Base-by-base conservation (phyloP, 1,140 invertebrate species). In the Drosophila watanabei region DNA sequence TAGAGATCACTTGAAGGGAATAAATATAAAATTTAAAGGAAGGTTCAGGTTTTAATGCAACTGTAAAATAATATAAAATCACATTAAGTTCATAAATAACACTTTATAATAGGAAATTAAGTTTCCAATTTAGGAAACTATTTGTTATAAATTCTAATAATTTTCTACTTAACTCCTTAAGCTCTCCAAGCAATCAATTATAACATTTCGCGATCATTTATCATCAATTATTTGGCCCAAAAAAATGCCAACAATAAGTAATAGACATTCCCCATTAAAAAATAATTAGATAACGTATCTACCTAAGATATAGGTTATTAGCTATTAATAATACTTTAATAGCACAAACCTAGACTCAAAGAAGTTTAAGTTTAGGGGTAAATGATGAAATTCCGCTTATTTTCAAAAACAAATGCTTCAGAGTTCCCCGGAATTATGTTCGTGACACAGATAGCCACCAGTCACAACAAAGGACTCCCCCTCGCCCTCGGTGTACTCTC, bases 391-490 rank as follows among this genome's bases (percentile, higher is more conserved):
- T n/a, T n/a, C n/a, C n/a, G n/a, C n/a, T n/a, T n/a, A n/a, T n/a
- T n/a, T 37, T 28, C 5, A n/a, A 10, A 24, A 56, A 60, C 28
- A n/a, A 60, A 16, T 48, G 7, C 33, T 8, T 13, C 16, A 5
- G 63, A 51, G 48, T 68, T 68, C 32, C 63, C 68, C 64, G 68
- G 24, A 32, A 69, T 71, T 71, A 20, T 8, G 28, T 2, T 33
- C 8, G 18, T 56, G 52, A 24, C 37, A 43, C 61, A 30, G 49
- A 71, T 69, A 71, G 39, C 49, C 28, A 10, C 16, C 37, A 13
- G 32, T 24, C 61, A 54, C 13, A 32, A 8, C 32, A 39, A 52
- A 68, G 63, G 48, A 68, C 48, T 28, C 24, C 48, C 5, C 10
- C n/a, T 1, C 24, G 24, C 24, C 32, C 39, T 35, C 43, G 7